These are phyloP conservation scores for Phyllopteryx taeniolatus DNA, from an alignment of 2,113 vertebrate species.

Conservation along the genomic window DNA sequence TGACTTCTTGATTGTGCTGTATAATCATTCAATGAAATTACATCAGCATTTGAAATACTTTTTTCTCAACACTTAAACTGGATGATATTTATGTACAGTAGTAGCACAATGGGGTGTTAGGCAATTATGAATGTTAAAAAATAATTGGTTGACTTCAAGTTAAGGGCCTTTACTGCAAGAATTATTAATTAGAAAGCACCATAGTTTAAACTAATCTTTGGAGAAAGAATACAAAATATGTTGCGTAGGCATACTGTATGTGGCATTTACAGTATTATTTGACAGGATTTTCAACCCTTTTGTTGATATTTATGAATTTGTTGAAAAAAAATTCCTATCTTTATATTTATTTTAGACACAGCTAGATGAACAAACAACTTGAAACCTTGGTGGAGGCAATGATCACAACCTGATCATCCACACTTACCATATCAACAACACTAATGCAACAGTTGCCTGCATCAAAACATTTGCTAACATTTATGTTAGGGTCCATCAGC, in stretches of 20 bases:
- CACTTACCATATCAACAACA: constrained; percentile 48
- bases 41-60: not conserved
- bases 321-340: too few relatives aligned
- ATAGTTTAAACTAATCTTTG: not conserved
- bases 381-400: not conserved
- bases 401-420: constrained; percentile 1
- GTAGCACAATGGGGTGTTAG: not conserved
- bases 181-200: not conserved
- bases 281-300: too few relatives aligned
- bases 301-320: too few relatives aligned
- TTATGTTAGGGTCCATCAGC: constrained; percentile 3
- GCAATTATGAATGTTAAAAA: not conserved
- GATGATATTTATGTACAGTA: not conserved
- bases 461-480: constrained; percentile 22
- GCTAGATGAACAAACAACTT: not conserved
- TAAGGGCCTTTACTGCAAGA: not conserved
- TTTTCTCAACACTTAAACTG: not conserved
- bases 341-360: not conserved
- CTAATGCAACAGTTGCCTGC: not conserved
- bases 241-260: not conserved
- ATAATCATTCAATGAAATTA: not conserved
- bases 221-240: not conserved
- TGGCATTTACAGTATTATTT: not conserved
- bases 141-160: not conserved
- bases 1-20: too few relatives aligned